Conservation (phyloP, 1,140 invertebrate genomes). For the Mercenaria mercenaria region DNA sequence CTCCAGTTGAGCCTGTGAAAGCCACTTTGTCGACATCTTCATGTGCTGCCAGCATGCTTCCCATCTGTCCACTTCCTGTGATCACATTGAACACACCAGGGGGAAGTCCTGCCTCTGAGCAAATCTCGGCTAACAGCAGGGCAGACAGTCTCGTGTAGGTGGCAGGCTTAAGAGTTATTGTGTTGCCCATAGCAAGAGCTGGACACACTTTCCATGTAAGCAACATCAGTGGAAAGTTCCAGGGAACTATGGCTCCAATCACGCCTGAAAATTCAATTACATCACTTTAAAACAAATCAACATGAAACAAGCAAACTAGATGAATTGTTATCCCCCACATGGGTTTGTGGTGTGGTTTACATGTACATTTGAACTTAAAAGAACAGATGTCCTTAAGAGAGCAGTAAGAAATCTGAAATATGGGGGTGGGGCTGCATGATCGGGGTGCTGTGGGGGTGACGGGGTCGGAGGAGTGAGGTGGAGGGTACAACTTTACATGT, state of each 20-base stretch:
- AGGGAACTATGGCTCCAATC: slow-evolving; percentile 84
- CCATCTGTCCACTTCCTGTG: slow-evolving; percentile 83
- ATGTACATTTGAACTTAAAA: too few species aligned
- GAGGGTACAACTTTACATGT: too few species aligned
- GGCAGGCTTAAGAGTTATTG: slow-evolving; percentile 85
- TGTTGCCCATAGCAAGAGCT: slow-evolving; percentile 86
- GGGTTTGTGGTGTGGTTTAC: too few species aligned
- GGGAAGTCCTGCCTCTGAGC: slow-evolving; percentile 85
- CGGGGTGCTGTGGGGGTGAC: too few species aligned
- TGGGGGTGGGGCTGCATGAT: too few species aligned
- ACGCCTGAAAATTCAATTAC: slow-evolving; percentile 86
- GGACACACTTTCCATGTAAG: slow-evolving; percentile 84
- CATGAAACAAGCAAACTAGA: too few species aligned
- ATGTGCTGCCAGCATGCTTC: slow-evolving; percentile 78
- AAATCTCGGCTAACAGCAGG: slow-evolving; percentile 84
- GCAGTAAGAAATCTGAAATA: too few species aligned
- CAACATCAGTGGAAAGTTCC: slow-evolving; percentile 86
- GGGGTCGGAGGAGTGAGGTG: too few species aligned
- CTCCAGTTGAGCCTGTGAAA: slow-evolving; percentile 84
- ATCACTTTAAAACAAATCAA: too few species aligned
- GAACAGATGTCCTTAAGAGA: too few species aligned
- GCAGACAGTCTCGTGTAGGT: slow-evolving; percentile 83
- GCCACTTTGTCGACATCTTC: slow-evolving; percentile 83
- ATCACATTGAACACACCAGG: slow-evolving; percentile 86
- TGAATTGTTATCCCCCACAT: too few species aligned